A percentile compares a stretch with the other conserved stretches of the same genome.
Conservation (phyloP, 2,888 invertebrate species). For the Amaurobius ferox region DNA sequence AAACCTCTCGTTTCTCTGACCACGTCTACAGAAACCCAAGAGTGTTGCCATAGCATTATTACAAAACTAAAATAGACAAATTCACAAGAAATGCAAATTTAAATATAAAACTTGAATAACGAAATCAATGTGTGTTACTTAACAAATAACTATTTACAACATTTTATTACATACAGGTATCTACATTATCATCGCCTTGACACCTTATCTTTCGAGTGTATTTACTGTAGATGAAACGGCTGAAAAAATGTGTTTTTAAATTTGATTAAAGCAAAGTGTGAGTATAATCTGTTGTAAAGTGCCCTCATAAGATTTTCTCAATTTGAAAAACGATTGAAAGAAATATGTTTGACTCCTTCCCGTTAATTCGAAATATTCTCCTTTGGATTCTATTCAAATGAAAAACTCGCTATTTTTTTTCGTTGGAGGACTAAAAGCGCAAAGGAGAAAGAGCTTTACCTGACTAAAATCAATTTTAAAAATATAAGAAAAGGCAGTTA, state of each 20-base stretch:
- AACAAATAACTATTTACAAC: too few species aligned
- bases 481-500: neutral
- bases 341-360: neutral
- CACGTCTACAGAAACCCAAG: too few species aligned
- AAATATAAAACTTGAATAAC: too few species aligned
- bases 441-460: neutral
- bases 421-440: neutral
- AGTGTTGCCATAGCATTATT: too few species aligned
- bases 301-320: neutral
- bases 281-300: constrained; percentile 12
- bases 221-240: too few species aligned
- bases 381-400: neutral
- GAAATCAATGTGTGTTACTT: too few species aligned
- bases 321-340: neutral
- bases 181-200: too few species aligned
- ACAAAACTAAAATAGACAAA: too few species aligned
- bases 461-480: neutral
- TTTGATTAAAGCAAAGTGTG: constrained; percentile 6
- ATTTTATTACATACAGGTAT: too few species aligned
- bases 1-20: too few species aligned
- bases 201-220: too few species aligned
- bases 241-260: neutral
- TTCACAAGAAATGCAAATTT: too few species aligned
- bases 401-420: neutral
- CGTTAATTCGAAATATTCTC: constrained; percentile 9